Evolutionary conservation across 2,113 vertebrate genomes (phyloP).

Genomic region (Cephalopterus ornatus): DNA sequence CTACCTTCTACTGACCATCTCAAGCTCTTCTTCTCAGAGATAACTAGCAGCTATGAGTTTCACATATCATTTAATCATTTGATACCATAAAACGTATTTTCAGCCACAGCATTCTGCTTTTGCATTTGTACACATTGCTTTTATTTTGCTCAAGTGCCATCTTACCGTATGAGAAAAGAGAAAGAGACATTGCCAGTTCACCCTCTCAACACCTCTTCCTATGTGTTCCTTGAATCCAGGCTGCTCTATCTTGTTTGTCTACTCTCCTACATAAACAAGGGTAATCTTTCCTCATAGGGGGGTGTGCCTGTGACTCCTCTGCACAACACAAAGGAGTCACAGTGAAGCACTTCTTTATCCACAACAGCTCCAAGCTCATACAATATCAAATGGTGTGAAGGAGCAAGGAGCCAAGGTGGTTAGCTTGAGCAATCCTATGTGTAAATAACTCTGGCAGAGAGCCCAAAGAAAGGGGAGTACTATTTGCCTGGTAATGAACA

Average conservation of each 20-base stretch:
- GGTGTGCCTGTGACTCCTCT: constrained; percentile 16
- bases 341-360: constrained; percentile 14
- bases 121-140: not conserved
- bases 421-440: not conserved
- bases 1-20: not conserved
- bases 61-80: not conserved
- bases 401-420: constrained; percentile 25
- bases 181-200: not conserved
- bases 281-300: not conserved
- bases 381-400: not conserved
- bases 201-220: not conserved
- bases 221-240: not conserved
- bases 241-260: constrained; percentile 29
- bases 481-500: constrained; percentile 22
- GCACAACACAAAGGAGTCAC: constrained; percentile 6
- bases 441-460: constrained; percentile 25
- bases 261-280: not conserved
- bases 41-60: not conserved
- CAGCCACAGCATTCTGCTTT: not conserved
- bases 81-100: not conserved
- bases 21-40: not conserved
- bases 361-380: not conserved
- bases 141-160: not conserved
- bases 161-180: not conserved
- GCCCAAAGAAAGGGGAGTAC: not conserved